Percentiles rank a stretch among this genome's conserved stretches.
phyloP scores from a whole-genome alignment of 2,113 vertebrate species.

The Podilymbus podiceps region DNA sequence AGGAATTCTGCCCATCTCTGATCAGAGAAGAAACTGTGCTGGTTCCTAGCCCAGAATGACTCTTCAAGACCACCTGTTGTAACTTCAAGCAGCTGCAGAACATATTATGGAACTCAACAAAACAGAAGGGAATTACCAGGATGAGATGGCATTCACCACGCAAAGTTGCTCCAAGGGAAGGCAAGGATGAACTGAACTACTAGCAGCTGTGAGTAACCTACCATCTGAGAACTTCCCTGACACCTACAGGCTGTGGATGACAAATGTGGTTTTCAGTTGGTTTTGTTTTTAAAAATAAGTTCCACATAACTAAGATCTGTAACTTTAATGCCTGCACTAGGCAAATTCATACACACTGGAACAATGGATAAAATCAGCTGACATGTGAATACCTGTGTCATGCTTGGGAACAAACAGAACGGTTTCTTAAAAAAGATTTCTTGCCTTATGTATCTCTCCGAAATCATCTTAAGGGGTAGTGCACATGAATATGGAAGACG shows the following conservation, averaged over 20 bases:
- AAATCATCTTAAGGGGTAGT: neutral
- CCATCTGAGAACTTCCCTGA: neutral
- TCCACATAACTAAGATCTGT: neutral
- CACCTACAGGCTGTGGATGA: neutral
- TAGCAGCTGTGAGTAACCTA: neutral
- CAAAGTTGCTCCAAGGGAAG: neutral
- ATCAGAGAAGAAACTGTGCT: neutral
- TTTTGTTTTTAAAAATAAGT: neutral
- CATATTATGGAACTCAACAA: neutral
- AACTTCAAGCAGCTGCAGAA: neutral
- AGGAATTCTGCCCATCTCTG: neutral
- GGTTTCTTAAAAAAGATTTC: neutral
- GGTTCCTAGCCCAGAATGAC: neutral
- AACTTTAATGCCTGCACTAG: neutral
- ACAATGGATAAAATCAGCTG: neutral
- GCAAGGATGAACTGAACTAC: neutral
- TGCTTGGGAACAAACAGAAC: neutral
- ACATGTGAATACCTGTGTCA: neutral
- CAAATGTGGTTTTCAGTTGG: rapidly evolving
- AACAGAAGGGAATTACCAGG: neutral
- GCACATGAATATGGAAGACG: neutral
- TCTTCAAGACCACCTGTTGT: neutral
- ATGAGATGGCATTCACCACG: neutral
- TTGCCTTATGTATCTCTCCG: neutral
- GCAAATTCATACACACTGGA: neutral